These are phyloP conservation scores for Melangyna quadrimaculata DNA, from an alignment of 2,888 invertebrate species.

Conservation along the genomic window DNA sequence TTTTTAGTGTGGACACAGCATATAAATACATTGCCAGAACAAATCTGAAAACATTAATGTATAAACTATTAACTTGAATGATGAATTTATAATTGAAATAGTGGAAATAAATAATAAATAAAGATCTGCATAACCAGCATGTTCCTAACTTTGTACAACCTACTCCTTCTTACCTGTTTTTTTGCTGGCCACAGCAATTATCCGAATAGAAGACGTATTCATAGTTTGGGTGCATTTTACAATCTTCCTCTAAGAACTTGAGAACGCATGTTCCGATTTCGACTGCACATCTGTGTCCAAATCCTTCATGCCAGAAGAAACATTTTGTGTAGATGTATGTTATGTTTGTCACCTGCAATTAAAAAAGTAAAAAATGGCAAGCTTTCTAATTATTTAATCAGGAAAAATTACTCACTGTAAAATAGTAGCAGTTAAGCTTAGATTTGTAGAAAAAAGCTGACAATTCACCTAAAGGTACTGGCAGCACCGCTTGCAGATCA, in stretches of 20 bases:
- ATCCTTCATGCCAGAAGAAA: conserved; percentile 29
- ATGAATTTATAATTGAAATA: conserved; percentile 11
- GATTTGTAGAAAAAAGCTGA: conserved; percentile 38
- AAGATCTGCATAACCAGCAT: conserved; percentile 8
- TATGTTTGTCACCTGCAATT: conserved; percentile 29
- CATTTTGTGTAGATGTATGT: conserved; percentile 22
- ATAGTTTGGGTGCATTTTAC: background rate
- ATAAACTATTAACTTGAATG: conserved; percentile 18
- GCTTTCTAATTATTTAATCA: background rate
- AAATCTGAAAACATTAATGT: conserved; percentile 28
- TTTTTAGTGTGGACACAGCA: conserved; percentile 36
- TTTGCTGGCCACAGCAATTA: conserved; percentile 16
- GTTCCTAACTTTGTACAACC: conserved; percentile 11
- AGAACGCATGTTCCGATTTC: background rate
- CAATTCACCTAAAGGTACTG: conserved; percentile 17
- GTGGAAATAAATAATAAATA: conserved; percentile 12
- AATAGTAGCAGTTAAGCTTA: conserved; percentile 30
- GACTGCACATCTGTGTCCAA: background rate
- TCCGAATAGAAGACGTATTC: conserved; percentile 5
- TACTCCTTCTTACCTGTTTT: conserved; percentile 36
- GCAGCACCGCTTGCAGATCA: conserved; percentile 24
- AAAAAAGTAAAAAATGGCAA: conserved; percentile 26
- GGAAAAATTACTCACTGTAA: conserved; percentile 26
- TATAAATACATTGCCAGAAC: conserved; percentile 33
- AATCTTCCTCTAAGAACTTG: conserved; percentile 4